A percentile compares a stretch with the other conserved stretches of the same genome.
These are phyloP conservation scores for Oxyteleia sp. DNA, from an alignment of 2,888 invertebrate species.

Conservation along the genomic window DNA sequence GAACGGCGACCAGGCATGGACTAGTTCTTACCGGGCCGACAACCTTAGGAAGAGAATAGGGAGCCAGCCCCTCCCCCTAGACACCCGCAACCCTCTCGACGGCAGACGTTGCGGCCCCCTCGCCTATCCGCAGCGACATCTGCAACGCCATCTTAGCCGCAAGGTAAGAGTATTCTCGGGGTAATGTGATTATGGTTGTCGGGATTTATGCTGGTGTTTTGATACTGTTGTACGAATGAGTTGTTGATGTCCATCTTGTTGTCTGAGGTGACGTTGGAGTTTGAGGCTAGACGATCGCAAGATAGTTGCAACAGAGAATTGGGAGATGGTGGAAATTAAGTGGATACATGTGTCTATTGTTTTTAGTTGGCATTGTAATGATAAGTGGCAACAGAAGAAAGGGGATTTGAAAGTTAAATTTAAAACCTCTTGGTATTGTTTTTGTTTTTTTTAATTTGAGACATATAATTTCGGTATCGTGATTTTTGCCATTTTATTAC, in stretches of 20 bases:
- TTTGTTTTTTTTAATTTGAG: too few relatives aligned
- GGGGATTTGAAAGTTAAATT: too few relatives aligned
- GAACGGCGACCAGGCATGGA: conserved; percentile 83
- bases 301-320: too few relatives aligned
- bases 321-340: too few relatives aligned
- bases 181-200: conserved; percentile 35
- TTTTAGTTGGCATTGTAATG: too few relatives aligned
- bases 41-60: conserved; percentile 83
- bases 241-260: conserved; percentile 24
- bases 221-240: conserved; percentile 33
- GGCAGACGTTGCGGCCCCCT: conserved; percentile 75
- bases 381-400: too few relatives aligned
- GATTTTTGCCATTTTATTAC: too few relatives aligned
- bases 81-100: conserved; percentile 76
- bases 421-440: too few relatives aligned
- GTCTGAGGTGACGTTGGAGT: neutral
- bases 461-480: too few relatives aligned
- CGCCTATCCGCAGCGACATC: conserved; percentile 82
- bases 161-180: conserved; percentile 82
- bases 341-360: too few relatives aligned
- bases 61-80: conserved; percentile 78
- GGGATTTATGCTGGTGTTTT: conserved; percentile 3
- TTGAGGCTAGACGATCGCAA: too few relatives aligned
- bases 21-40: conserved; percentile 78
- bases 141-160: conserved; percentile 84